Conservation (phyloP, 2,797 vertebrate genomes). For the Crypturellus tataupa region DNA sequence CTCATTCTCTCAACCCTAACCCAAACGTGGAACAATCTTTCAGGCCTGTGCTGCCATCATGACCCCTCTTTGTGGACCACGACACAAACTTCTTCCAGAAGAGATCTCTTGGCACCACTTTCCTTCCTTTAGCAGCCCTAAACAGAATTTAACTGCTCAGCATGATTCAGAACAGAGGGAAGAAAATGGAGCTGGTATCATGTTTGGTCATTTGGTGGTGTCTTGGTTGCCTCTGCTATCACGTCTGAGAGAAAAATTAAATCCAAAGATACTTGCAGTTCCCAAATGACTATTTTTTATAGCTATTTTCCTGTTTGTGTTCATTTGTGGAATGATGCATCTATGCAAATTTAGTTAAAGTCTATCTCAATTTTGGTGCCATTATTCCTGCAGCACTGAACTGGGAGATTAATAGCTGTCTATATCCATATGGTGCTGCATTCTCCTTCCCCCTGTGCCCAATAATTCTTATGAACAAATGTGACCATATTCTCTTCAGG, state of each 20-base stretch:
- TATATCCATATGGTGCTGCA: not conserved
- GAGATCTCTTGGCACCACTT: too few species aligned
- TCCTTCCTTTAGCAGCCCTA: not conserved
- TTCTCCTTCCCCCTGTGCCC: not conserved
- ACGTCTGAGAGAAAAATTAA: not conserved
- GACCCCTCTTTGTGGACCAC: too few species aligned
- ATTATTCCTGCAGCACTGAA: not conserved
- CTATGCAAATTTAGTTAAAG: not conserved
- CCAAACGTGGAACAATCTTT: too few species aligned
- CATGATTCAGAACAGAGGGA: not conserved
- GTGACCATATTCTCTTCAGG: not conserved
- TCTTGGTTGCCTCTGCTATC: not conserved
- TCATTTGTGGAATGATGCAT: not conserved
- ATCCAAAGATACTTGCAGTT: not conserved
- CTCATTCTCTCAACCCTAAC: too few species aligned
- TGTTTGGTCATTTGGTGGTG: not conserved
- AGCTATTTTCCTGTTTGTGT: not conserved
- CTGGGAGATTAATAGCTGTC: not conserved
- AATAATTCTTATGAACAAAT: not conserved
- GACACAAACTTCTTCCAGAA: too few species aligned
- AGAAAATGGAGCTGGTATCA: accelerated
- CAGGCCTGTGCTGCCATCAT: too few species aligned
- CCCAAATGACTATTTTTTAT: not conserved
- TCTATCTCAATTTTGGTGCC: not conserved
- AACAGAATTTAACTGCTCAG: too few species aligned